These are phyloP conservation scores for Coenonympha arcania DNA, from an alignment of 2,888 invertebrate genomes.

Conservation along the genomic window DNA sequence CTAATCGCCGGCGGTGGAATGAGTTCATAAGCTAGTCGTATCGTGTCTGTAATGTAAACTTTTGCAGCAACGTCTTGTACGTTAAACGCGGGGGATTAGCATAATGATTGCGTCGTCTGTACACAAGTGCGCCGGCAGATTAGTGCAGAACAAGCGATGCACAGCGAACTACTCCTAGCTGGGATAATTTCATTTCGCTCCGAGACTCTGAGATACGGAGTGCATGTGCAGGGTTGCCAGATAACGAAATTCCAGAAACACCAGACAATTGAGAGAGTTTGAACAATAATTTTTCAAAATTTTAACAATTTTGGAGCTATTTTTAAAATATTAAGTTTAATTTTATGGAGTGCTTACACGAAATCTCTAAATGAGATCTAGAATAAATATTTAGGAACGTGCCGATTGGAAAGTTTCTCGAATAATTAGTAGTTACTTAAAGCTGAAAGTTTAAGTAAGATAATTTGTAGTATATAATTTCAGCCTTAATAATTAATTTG, in stretches of 20 bases:
- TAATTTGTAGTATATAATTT: no score
- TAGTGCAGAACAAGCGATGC: not conserved
- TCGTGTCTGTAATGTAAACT: not conserved
- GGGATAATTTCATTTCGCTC: not conserved
- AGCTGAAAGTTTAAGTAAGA: no score
- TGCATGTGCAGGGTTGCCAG: not conserved
- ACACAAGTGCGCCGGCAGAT: not conserved
- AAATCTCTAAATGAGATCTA: no score
- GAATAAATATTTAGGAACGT: no score
- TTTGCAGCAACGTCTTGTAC: not conserved
- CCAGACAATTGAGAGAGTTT: no score
- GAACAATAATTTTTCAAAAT: not conserved
- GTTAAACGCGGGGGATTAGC: not conserved
- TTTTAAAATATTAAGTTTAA: no score
- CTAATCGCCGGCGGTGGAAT: no score
- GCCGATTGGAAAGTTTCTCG: no score
- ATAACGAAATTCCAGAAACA: not conserved
- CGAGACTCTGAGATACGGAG: not conserved
- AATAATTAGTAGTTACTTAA: no score
- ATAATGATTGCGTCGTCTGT: not conserved
- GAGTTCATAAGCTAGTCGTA: not conserved
- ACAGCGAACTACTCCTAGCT: not conserved
- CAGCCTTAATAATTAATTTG: no score
- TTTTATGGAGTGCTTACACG: no score
- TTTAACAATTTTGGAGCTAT: not conserved